Evolutionary conservation across 1,140 invertebrate species (phyloP).

Genomic region (Orussus abietinus): DNA sequence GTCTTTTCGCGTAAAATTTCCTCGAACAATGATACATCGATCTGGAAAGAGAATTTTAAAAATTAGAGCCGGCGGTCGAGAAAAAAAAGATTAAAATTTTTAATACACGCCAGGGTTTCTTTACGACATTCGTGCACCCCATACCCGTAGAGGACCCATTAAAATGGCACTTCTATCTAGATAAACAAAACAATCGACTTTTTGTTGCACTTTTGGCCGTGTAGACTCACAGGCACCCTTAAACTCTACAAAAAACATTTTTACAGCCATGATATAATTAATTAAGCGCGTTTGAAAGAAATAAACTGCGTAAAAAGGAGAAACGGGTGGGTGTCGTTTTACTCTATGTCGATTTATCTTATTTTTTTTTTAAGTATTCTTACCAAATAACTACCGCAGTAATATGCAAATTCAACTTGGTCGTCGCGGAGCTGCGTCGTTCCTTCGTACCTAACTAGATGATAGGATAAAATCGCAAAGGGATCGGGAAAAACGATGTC

Average conservation of each 20-base stretch:
- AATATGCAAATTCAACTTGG: conserved; percentile 9
- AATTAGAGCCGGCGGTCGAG: no score
- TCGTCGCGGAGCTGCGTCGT: not conserved
- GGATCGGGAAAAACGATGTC: conserved; percentile 28
- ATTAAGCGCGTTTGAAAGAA: not conserved
- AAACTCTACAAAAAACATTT: no score
- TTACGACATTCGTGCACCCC: no score
- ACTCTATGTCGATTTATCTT: not conserved
- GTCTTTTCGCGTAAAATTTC: conserved; percentile 16
- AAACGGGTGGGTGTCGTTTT: no score
- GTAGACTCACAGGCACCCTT: not conserved
- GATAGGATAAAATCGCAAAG: conserved; percentile 21
- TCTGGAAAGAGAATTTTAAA: conserved; percentile 20
- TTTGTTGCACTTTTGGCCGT: no score
- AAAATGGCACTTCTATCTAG: no score
- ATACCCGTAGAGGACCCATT: no score
- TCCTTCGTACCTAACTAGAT: conserved; percentile 9
- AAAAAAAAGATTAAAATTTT: not conserved
- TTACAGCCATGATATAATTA: no score
- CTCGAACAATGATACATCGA: conserved; percentile 28
- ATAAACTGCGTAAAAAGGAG: no score
- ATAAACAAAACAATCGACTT: no score
- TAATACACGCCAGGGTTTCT: no score
- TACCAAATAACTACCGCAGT: conserved; percentile 30
- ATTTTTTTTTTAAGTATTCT: not conserved